These are phyloP conservation scores for Girardinus metallicus DNA, from an alignment of 2,797 vertebrate species.

Conservation along the genomic window DNA sequence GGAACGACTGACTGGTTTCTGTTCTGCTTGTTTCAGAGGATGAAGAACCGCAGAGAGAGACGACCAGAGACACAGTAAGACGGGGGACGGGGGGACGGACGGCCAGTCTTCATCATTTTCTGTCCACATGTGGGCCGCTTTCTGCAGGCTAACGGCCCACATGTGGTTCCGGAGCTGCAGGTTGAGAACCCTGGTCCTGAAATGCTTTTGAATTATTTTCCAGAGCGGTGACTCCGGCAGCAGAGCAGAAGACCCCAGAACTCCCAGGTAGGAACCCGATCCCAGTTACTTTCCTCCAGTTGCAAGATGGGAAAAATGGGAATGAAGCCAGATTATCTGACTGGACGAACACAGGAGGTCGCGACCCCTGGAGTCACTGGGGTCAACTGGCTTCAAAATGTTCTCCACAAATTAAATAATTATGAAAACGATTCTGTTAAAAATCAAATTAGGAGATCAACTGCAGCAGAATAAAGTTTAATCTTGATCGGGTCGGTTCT, in stretches of 20 bases:
- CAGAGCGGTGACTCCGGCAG: slow-evolving; percentile 47
- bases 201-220: not conserved
- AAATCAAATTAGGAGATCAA: not conserved
- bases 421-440: not conserved
- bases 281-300: not conserved
- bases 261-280: slow-evolving; percentile 43
- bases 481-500: not conserved
- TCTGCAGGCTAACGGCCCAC: not conserved
- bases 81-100: not conserved
- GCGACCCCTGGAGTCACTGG: not conserved
- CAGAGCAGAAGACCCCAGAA: slow-evolving; percentile 20
- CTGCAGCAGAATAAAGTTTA: not conserved
- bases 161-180: not conserved
- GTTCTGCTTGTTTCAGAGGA: slow-evolving; percentile 66
- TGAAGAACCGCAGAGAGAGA: slow-evolving; percentile 63
- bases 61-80: slow-evolving; percentile 61
- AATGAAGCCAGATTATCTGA: not conserved
- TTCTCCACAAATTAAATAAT: not conserved
- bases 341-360: not conserved
- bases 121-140: not conserved
- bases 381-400: not conserved
- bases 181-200: not conserved
- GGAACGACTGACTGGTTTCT: not conserved
- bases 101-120: not conserved
- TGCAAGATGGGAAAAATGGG: not conserved